Base-by-base conservation (phyloP, 2,797 vertebrate genomes). In the Sebastes kiyomatsui region DNA sequence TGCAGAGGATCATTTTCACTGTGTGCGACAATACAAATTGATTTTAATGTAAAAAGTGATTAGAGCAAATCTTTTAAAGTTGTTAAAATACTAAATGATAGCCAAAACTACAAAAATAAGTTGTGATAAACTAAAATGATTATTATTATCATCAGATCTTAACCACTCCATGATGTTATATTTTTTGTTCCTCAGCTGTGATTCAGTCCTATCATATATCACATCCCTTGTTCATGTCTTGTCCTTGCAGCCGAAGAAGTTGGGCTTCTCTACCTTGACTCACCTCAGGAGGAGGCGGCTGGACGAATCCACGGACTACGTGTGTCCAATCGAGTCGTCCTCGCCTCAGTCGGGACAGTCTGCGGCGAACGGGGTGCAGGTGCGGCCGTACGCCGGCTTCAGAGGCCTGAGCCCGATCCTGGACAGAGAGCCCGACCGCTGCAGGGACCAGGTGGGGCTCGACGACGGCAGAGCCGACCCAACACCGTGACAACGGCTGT, bases 261-360 rank as follows among this genome's bases (percentile, higher is more conserved):
- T 97, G 67, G 97, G 97, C 77, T 98, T 99, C 94, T 97, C 98
- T 2, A 97, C 97, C 91, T 96, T 99, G 86, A 96, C 98, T 78
- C 97, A 99, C 79, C 96, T 99, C 67, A 93, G 98, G 84, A 97
- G 97, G 92, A 96, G 97, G 93, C 97, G 97, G 38, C 91, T 96
- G 1, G 98, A 99, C 1, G 97, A 99, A 70, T 97, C 97, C 4
- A 97, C 96, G 0, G 98, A 99, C 89, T 99, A 99, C 73, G 94
- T 99, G 77, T 99, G 97, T 86, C 98, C 98, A 0, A 91, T 97
- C 85, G 97, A 98, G 85, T 73, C 90, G 12, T 82, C 86, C 7
- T 64, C 85, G 3, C 32, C 74, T 14, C 85, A 54, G 71, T 59
- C 88, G 3, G 85, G 78, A 38, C 93, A 80, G 74, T 73, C 94